phyloP scores from a whole-genome alignment of 2,888 invertebrate species.

The Panopea generosa region DNA sequence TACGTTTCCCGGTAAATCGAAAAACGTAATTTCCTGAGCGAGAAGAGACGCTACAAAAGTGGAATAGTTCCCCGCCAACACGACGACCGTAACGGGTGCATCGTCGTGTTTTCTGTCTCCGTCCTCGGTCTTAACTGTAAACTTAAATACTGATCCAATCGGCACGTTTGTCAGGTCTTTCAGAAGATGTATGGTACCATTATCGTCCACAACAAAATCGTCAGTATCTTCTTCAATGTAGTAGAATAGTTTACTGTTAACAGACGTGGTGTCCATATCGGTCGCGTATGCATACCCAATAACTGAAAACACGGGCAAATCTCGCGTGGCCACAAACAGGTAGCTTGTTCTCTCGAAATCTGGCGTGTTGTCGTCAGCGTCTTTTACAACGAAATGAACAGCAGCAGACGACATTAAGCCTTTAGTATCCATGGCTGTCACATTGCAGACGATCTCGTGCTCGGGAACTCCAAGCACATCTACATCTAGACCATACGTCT shows the following conservation, averaged over 20 bases:
- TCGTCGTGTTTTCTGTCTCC: slow-evolving; percentile 14
- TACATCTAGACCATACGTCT: slow-evolving; percentile 37
- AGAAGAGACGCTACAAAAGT: slow-evolving; percentile 19
- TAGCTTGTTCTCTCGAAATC: slow-evolving; percentile 40
- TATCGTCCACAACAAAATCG: slow-evolving; percentile 42
- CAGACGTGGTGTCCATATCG: slow-evolving; percentile 38
- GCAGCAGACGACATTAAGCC: slow-evolving; percentile 23
- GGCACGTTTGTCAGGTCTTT: slow-evolving; percentile 21
- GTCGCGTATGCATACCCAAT: slow-evolving; percentile 33
- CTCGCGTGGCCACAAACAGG: slow-evolving; percentile 35
- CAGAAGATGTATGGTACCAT: slow-evolving; percentile 35
- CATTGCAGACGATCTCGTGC: slow-evolving; percentile 29
- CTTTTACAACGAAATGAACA: slow-evolving; percentile 30
- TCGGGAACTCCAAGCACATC: slow-evolving; percentile 23
- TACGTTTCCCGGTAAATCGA: slow-evolving; percentile 39
- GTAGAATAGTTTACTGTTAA: slow-evolving; percentile 44
- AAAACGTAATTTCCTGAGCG: slow-evolving; percentile 16
- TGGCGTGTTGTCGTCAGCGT: slow-evolving; percentile 39
- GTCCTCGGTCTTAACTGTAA: slow-evolving; percentile 33
- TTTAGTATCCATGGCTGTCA: slow-evolving; percentile 31
- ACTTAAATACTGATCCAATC: slow-evolving; percentile 37
- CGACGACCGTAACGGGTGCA: slow-evolving; percentile 41
- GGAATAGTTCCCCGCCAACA: slow-evolving; percentile 28
- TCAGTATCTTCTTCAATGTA: slow-evolving; percentile 16
- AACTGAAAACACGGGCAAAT: slow-evolving; percentile 30